Percentiles rank a stretch among this genome's conserved stretches.
These are phyloP conservation scores for Cyclura pinguis DNA, from an alignment of 2,797 vertebrate species.

Conservation along the genomic window DNA sequence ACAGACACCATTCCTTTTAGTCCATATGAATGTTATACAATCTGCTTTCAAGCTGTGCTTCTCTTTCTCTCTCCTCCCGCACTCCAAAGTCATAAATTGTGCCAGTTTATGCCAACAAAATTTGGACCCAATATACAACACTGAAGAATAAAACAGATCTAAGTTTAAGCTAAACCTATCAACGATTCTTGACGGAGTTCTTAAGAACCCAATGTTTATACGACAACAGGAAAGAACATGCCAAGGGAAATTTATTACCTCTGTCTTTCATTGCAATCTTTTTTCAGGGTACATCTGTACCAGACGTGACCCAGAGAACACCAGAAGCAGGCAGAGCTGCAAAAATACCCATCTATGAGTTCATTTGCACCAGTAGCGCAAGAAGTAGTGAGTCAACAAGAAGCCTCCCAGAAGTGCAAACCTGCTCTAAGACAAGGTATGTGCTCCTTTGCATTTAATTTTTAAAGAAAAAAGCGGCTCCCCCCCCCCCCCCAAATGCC, in stretches of 20 bases:
- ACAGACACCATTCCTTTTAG: constrained; percentile 1
- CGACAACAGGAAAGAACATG: neutral
- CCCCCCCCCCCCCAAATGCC: too few species aligned
- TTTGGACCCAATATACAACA: neutral
- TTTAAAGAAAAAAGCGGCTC: too few species aligned
- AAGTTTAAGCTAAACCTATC: neutral
- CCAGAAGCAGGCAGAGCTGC: neutral
- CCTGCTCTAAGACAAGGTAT: neutral
- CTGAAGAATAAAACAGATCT: neutral
- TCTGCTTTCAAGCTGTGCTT: neutral
- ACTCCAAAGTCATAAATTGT: neutral
- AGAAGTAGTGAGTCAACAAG: too few species aligned
- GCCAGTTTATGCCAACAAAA: neutral
- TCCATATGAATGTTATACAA: neutral
- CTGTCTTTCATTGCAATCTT: neutral
- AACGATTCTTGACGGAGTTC: neutral
- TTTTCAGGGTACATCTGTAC: neutral
- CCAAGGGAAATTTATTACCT: neutral
- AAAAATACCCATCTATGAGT: neutral
- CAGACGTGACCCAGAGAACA: neutral
- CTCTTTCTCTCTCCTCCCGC: neutral
- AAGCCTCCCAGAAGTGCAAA: neutral
- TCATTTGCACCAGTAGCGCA: neutral
- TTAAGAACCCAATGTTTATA: neutral
- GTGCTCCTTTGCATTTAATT: too few species aligned